Conservation (phyloP, 2,797 vertebrate genomes). For the Menidia menidia region DNA sequence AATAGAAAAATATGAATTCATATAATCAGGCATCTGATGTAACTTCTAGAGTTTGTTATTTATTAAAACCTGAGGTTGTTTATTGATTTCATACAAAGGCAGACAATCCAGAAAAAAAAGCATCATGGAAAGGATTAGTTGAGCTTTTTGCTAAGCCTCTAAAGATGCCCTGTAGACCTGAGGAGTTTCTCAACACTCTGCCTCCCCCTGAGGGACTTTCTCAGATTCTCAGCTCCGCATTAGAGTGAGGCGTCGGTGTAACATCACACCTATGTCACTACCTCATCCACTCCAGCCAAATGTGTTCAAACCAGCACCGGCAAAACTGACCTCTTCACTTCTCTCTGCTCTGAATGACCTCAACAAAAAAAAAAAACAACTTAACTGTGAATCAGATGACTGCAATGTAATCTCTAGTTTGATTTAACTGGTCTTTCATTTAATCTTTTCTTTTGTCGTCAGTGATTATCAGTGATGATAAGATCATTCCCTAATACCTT, state of each 20-base stretch:
- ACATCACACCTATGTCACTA: conserved; percentile 69
- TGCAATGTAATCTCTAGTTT: conserved; percentile 6
- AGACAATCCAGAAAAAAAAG: conserved; percentile 29
- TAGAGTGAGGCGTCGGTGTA: conserved; percentile 61
- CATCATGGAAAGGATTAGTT: conserved; percentile 60
- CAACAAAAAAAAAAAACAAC: not conserved
- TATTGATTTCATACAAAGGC: conserved; percentile 49
- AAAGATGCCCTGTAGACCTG: conserved; percentile 63
- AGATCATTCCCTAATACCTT: conserved; percentile 27
- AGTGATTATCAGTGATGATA: not conserved
- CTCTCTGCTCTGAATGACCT: conserved; percentile 39
- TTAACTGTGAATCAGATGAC: not conserved
- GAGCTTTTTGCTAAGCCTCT: conserved; percentile 63
- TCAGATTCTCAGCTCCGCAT: conserved; percentile 57
- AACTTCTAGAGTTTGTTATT: conserved; percentile 32
- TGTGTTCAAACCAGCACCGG: conserved; percentile 56
- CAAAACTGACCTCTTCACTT: conserved; percentile 49
- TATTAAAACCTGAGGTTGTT: conserved; percentile 28
- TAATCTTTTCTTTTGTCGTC: not conserved
- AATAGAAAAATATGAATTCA: conserved; percentile 31
- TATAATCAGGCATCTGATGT: conserved; percentile 31
- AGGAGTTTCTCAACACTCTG: conserved; percentile 47
- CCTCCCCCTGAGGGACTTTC: conserved; percentile 62
- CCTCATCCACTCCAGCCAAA: conserved; percentile 52
- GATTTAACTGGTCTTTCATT: not conserved